Evolutionary conservation across 1,140 invertebrate species (phyloP), one percentile per base, ranked within the genome.

Genomic region (Gryon sp.): DNA sequence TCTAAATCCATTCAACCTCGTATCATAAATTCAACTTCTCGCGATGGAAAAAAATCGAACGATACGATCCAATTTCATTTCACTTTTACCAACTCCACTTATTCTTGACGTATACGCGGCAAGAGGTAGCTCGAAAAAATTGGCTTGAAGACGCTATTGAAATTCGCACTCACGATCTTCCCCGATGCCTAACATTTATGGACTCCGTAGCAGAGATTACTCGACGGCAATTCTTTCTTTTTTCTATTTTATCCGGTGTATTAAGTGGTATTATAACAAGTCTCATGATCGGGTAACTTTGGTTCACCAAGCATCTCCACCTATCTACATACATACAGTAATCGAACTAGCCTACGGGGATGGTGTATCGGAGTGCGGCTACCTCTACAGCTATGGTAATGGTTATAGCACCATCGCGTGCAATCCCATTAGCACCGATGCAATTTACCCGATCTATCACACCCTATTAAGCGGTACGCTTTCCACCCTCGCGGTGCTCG

Each of bases 401-500:
- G 86, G 85, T 88, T 88, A 88, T 88, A 86, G 86, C 84, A 83
- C 85, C 85, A 86, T 88, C 86, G 86, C 85, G 86, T 86, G 87
- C 86, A 88, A 88, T 88, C 86, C 86, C 86, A 88, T 88, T 88
- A 88, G 86, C 87, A 86, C 85, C 84, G 85, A 88, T 87, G 87
- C 86, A 88, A 88, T 88, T 88, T 88, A 87, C 83, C 85, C 87
- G 86, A 88, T 88, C 87, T 88, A 88, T 88, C 86, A 88, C 87
- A 88, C 86, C 87, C 87, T 88, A 88, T 88, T 88, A 88, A 87
- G 84, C 83, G 86, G 83, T 84, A 82, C 84, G 82, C 85, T 86
- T 84, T 82, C 83, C 81, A 82, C 83, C 82, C 80, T 78, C 79
- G 60, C 81, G 76, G 73, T 66, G 81, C 80, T 83, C 82, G 84